phyloP scores from a whole-genome alignment of 2,888 invertebrate genomes.

The Meteorus colon region DNA sequence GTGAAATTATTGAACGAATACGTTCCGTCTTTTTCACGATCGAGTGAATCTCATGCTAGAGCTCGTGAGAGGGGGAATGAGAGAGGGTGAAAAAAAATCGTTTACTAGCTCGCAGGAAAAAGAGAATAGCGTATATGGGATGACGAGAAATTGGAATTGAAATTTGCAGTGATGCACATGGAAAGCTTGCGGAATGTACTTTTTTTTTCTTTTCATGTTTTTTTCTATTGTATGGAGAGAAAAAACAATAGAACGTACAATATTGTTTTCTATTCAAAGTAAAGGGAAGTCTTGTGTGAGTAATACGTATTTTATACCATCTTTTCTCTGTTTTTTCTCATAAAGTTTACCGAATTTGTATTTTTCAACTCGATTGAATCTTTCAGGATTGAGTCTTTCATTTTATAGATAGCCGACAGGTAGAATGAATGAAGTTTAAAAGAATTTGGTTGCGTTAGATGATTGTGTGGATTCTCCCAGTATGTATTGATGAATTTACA shows the following conservation, averaged over 20 bases:
- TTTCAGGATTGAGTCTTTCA: no score
- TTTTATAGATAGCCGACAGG: no score
- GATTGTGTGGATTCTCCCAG: no score
- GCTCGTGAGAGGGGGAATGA: neutral
- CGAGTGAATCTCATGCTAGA: neutral
- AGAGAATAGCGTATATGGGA: neutral
- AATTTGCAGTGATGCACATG: conserved; percentile 2
- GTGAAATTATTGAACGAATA: conserved; percentile 8
- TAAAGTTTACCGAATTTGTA: neutral
- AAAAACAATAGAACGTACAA: neutral
- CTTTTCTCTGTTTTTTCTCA: neutral
- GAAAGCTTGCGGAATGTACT: neutral
- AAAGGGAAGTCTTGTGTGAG: neutral
- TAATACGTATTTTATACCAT: neutral
- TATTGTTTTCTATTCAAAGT: neutral
- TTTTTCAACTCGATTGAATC: no score
- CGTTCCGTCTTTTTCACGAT: neutral
- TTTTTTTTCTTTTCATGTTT: neutral
- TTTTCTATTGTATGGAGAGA: neutral
- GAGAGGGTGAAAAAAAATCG: neutral
- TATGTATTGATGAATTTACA: no score
- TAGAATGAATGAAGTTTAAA: no score
- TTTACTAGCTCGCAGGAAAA: neutral
- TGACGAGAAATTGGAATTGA: conserved; percentile 1
- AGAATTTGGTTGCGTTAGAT: no score